Evolutionary conservation across 2,113 vertebrate genomes (phyloP).

Genomic region (Rhombomys opimus): DNA sequence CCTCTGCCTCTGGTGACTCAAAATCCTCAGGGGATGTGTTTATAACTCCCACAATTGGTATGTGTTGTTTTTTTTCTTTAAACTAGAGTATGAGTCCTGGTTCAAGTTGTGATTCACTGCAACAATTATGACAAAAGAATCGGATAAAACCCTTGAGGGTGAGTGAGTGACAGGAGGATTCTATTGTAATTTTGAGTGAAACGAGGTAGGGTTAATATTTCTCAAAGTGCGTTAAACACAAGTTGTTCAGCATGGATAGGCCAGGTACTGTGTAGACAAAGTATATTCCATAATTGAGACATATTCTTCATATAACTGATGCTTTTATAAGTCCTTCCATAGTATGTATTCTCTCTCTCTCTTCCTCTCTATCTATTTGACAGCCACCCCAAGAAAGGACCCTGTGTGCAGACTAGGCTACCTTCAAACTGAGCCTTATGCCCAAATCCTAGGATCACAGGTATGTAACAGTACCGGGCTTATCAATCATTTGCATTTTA

Average conservation of each 20-base stretch:
- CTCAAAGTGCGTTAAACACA: background rate
- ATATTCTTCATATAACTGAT: background rate
- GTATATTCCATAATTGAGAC: accelerated
- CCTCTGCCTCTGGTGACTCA: conserved; percentile 41
- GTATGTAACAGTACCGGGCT: too few species aligned
- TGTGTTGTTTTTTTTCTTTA: background rate
- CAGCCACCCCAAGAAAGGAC: too few species aligned
- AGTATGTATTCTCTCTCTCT: background rate
- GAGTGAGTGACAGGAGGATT: background rate
- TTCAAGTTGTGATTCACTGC: too few species aligned
- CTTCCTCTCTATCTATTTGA: background rate
- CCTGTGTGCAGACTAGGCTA: background rate
- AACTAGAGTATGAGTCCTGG: too few species aligned
- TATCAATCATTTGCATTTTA: conserved; percentile 8
- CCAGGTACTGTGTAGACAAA: accelerated
- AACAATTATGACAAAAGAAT: background rate
- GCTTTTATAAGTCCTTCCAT: background rate
- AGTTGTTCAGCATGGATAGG: background rate
- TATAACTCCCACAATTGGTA: conserved; percentile 62
- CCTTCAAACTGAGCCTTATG: background rate
- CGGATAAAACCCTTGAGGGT: background rate
- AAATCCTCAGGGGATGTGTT: conserved; percentile 64
- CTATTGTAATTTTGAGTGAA: background rate
- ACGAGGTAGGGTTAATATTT: background rate
- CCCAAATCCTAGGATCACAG: background rate